These are phyloP conservation scores for Watsonalla cultraria DNA, from an alignment of 2,888 invertebrate genomes.

Conservation along the genomic window DNA sequence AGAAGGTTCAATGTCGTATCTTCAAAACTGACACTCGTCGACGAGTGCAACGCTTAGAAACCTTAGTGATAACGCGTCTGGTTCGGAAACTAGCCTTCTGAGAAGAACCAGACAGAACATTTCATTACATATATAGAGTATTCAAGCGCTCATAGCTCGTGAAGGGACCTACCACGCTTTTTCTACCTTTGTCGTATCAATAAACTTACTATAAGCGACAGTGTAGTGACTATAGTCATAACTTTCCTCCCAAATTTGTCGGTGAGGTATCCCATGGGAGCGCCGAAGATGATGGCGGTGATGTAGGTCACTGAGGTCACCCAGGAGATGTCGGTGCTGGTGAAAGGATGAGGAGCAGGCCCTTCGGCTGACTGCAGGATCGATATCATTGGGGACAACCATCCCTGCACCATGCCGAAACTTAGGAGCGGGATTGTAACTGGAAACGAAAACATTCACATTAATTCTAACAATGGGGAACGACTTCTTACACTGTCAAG, in stretches of 20 bases:
- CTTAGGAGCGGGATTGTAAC: conserved; percentile 66
- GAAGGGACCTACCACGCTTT: too few relatives aligned
- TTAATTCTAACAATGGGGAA: neutral
- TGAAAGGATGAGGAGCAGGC: conserved; percentile 52
- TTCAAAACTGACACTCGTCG: too few relatives aligned
- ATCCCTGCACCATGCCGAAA: conserved; percentile 72
- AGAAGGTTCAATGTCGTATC: too few relatives aligned
- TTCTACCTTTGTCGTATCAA: neutral
- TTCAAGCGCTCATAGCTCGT: too few relatives aligned
- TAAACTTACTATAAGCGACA: conserved; percentile 66
- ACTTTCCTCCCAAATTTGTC: conserved; percentile 63
- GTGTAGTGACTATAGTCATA: conserved; percentile 61
- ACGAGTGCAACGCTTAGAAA: too few relatives aligned
- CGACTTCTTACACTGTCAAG: neutral
- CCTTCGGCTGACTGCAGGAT: conserved; percentile 53
- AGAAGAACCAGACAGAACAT: too few relatives aligned
- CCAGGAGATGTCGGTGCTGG: conserved; percentile 61
- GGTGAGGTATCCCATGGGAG: conserved; percentile 67
- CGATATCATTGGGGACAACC: conserved; percentile 70
- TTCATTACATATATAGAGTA: too few relatives aligned
- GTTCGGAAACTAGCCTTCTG: too few relatives aligned
- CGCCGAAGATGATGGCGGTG: conserved; percentile 65
- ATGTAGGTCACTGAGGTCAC: conserved; percentile 68
- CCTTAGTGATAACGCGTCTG: too few relatives aligned
- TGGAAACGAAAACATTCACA: conserved; percentile 28